phyloP scores from a whole-genome alignment of 53 echinoderm and acorn worm species.

The Crossaster papposus region DNA sequence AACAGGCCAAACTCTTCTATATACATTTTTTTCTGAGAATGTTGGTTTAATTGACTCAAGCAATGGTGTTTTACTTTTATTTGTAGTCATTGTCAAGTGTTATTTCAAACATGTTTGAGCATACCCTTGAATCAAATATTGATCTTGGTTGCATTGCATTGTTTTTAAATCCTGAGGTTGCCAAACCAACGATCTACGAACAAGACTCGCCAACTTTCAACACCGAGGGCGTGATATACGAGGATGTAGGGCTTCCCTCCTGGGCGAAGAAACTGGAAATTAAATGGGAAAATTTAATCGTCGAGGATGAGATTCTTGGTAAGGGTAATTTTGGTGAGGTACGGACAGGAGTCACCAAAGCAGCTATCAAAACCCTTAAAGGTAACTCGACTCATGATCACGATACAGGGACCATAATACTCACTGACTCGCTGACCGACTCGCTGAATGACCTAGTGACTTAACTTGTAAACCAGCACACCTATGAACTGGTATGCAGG shows the following conservation, averaged over 20 bases:
- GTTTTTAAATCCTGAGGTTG: background rate
- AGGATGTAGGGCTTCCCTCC: background rate
- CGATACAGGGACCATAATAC: background rate
- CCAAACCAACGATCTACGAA: background rate
- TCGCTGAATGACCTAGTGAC: too few species aligned
- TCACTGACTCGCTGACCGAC: too few species aligned
- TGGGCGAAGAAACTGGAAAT: background rate
- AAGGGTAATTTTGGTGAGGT: conserved; percentile 34
- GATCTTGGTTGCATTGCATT: background rate
- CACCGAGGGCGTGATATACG: background rate
- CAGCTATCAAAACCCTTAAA: conserved; percentile 16
- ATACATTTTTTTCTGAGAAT: too few species aligned
- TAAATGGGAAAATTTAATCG: conserved; percentile 6
- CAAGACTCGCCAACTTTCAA: background rate
- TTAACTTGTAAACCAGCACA: too few species aligned
- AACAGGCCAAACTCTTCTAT: too few species aligned
- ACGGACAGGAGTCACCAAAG: background rate
- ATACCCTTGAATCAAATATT: background rate
- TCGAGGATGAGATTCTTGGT: conserved; percentile 14
- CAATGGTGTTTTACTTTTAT: too few species aligned
- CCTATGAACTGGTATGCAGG: too few species aligned
- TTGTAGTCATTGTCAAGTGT: too few species aligned
- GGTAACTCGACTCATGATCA: background rate
- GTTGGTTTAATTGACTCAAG: too few species aligned
- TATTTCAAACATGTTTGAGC: too few species aligned